Evolutionary conservation across 1,140 invertebrate species (phyloP).

Genomic region (Neodiprion virginianus): DNA sequence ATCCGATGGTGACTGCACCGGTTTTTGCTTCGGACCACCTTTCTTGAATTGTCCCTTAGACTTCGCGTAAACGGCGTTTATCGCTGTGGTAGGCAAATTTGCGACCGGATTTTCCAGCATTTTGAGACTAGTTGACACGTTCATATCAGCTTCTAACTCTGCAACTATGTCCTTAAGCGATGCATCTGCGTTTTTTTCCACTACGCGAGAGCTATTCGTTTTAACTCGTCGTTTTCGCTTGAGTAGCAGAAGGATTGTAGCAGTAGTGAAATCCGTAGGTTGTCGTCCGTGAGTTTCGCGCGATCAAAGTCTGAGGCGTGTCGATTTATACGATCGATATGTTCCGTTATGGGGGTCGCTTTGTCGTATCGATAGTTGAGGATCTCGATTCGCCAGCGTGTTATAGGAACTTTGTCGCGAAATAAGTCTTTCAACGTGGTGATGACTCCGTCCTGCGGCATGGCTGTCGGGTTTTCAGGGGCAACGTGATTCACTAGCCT

Average conservation of each 20-base stretch:
- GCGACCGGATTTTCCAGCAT: conserved; percentile 10
- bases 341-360: neutral
- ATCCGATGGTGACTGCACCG: neutral
- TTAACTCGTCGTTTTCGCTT: conserved; percentile 1
- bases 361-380: conserved; percentile 13
- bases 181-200: conserved; percentile 7
- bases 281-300: conserved; percentile 4
- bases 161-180: conserved; percentile 9
- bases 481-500: neutral
- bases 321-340: conserved; percentile 14
- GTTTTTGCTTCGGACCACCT: neutral
- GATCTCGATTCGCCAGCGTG: conserved; percentile 14
- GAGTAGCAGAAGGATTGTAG: conserved; percentile 2
- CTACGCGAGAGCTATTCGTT: conserved; percentile 2
- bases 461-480: neutral
- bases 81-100: conserved; percentile 2
- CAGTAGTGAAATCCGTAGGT: neutral
- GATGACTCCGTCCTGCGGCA: neutral
- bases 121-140: conserved; percentile 12
- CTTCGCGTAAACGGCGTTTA: neutral
- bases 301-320: conserved; percentile 11
- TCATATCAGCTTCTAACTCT: neutral
- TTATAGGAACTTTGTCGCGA: conserved; percentile 13
- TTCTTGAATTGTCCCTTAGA: neutral
- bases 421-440: neutral